phyloP scores from a whole-genome alignment of 2,797 vertebrate genomes.

The Channa striata region DNA sequence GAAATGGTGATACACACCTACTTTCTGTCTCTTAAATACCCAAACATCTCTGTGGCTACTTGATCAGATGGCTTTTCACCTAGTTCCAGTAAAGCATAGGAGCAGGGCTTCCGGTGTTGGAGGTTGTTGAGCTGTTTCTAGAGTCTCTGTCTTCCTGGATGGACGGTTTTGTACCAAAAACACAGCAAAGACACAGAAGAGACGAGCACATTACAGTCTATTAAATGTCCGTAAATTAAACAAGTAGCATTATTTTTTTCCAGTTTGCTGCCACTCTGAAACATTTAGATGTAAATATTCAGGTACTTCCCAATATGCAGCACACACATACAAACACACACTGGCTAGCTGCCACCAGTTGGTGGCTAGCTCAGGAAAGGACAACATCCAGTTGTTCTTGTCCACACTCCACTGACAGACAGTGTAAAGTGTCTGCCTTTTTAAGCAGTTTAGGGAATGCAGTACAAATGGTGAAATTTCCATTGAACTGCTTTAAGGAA shows the following conservation, averaged over 20 bases:
- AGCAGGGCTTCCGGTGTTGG: conserved; percentile 42
- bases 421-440: conserved; percentile 68
- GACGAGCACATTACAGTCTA: conserved; percentile 61
- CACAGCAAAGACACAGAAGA: conserved; percentile 60
- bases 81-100: conserved; percentile 47
- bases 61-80: conserved; percentile 60
- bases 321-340: conserved; percentile 45
- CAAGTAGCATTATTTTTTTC: conserved; percentile 80
- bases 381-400: conserved; percentile 54
- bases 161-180: conserved; percentile 72
- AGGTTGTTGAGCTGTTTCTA: conserved; percentile 57
- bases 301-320: conserved; percentile 83
- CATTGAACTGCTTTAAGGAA: conserved; percentile 67
- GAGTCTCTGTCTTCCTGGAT: conserved; percentile 80
- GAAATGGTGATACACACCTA: conserved; percentile 64
- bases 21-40: conserved; percentile 55
- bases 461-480: conserved; percentile 59
- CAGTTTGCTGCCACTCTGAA: conserved; percentile 71
- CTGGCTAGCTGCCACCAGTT: conserved; percentile 59
- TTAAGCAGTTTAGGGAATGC: conserved; percentile 67
- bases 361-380: conserved; percentile 66
- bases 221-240: conserved; percentile 68
- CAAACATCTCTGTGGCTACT: conserved; percentile 55
- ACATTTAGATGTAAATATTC: conserved; percentile 86
- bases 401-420: conserved; percentile 80